Base-by-base conservation (phyloP, 2,888 invertebrate species). In the Iselma pallidipennis region DNA sequence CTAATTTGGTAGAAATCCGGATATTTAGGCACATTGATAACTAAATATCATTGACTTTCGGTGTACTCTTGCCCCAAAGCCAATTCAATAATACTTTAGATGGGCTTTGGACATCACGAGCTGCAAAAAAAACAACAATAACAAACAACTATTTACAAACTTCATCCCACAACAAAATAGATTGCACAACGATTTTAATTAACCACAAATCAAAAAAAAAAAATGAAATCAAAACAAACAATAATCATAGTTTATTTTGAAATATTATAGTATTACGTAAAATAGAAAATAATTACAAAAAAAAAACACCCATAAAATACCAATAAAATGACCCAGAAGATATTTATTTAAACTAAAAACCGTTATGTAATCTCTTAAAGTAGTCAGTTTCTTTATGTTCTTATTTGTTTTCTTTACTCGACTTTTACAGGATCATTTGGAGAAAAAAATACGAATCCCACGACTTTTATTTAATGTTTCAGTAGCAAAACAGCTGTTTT, bases 51-150 rank as follows among this genome's bases (percentile, higher is more conserved):
- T 81, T 80, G 60, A 87, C 86, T 82, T 86, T 88, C n/a, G 88
- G 87, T 26, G 88, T 87, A 74, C 89, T 89, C 78, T 88, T 89
- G 65, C 92, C 92, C 86, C 91, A 88, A 61, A 92, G 83, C 92
- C 92, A 92, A 81, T 92, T 91, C 67, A 92, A 82, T 52, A 93
- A 85, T 65, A 91, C 90, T 67, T 90, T 91, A 60, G 92, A 89
- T 26, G 92, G 90, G 78, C 91, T 91, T 80, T 92, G 91, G 53
- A 89, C 87, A 76, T 91, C 89, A 75, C 91, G 90, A 71, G 91
- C 92, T 92, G 81, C 59, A 85, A 85, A 71, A 60, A 73, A 73
- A 73, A 19, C 7, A n/a, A 37, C 33, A 37, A 16, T 6, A 55
- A 28, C 70, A 71, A 65, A 62, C 66, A 9, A 26, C 14, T 42